A percentile compares a stretch with the other conserved stretches of the same genome.
Conservation (phyloP, 2,113 vertebrate genomes). For the Alethe diademata region DNA sequence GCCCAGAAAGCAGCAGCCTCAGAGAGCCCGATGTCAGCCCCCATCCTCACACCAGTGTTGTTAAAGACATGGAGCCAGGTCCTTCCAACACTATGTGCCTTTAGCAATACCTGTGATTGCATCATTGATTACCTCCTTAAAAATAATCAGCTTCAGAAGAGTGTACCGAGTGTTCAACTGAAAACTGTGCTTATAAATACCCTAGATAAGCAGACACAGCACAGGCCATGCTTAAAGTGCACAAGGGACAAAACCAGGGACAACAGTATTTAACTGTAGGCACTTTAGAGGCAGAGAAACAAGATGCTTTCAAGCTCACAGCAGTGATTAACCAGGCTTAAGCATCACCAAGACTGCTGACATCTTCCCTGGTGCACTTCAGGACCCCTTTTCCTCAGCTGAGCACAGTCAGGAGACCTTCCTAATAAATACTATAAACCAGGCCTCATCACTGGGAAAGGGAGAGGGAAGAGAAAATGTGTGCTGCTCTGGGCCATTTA, state of each 20-base stretch:
- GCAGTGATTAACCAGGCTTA: neutral
- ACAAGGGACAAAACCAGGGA: neutral
- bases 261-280: neutral
- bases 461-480: neutral
- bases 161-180: neutral
- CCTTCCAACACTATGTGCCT: neutral
- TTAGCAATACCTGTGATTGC: neutral
- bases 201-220: neutral
- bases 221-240: neutral
- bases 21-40: rapidly evolving
- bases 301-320: neutral
- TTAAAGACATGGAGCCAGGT: neutral
- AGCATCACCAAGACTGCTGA: neutral
- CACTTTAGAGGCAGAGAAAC: neutral
- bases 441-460: neutral
- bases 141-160: neutral
- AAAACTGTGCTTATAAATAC: neutral
- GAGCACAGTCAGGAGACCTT: neutral
- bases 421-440: rapidly evolving
- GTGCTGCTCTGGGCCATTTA: neutral
- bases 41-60: rapidly evolving
- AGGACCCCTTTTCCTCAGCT: neutral
- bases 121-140: neutral
- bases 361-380: neutral
- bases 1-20: neutral